Percentiles rank a stretch among this genome's conserved stretches.
These are phyloP conservation scores for Uria lomvia DNA, from an alignment of 2,113 vertebrate species.

Conservation along the genomic window DNA sequence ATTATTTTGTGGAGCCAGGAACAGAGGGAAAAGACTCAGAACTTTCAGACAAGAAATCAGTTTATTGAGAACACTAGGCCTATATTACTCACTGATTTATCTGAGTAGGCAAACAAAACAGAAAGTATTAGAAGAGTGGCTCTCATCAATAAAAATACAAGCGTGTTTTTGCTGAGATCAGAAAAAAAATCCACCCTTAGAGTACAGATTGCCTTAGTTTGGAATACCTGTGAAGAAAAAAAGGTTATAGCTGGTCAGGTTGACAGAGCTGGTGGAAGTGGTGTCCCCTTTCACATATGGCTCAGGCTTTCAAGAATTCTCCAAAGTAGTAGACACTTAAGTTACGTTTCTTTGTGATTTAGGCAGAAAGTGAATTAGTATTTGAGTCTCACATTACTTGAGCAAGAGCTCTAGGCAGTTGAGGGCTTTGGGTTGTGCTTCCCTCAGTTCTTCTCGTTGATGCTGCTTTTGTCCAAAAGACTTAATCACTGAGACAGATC, in stretches of 20 bases:
- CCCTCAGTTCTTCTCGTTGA: not conserved
- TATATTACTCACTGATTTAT: not conserved
- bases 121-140: not conserved
- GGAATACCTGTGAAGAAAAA: not conserved
- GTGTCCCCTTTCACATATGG: not conserved
- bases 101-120: not conserved
- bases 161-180: not conserved
- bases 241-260: not conserved
- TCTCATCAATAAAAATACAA: conserved; percentile 10
- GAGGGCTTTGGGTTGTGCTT: not conserved
- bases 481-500: not conserved
- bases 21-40: not conserved
- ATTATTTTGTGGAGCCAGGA: not conserved
- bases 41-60: not conserved
- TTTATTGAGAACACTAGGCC: not conserved
- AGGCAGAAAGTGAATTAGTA: not conserved
- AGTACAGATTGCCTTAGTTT: not conserved
- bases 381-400: not conserved
- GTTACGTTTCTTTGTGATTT: not conserved
- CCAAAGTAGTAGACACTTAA: not conserved
- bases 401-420: not conserved
- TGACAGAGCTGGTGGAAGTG: not conserved
- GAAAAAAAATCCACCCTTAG: not conserved
- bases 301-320: not conserved
- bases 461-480: not conserved